Evolutionary conservation across 2,888 invertebrate genomes (phyloP), one percentile per base, ranked within the genome.

Genomic region (Hirtodrosophila confusa): DNA sequence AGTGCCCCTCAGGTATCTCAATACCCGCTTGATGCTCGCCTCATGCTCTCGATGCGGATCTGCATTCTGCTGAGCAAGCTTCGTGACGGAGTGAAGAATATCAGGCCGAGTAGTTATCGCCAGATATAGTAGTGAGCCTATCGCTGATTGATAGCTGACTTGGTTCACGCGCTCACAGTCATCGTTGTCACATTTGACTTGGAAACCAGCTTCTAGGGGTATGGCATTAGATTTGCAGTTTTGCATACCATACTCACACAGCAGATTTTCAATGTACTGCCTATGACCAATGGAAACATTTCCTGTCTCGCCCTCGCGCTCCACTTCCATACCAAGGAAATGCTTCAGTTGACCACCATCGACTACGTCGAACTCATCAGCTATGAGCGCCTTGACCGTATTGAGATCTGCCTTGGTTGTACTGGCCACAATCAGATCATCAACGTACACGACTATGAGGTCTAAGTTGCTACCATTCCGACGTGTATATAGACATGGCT

Each of bases 391-490:
- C 27, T 72, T 74, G 3, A 69, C 62, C 0, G 3, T 35, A 9
- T n/a, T 35, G 0, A 78, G 17, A 17, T 17, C 17, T 17, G 17
- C 17, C 17, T 17, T 17, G 17, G 17, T 17, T 17, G 17, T 17
- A 17, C 17, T 17, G 17, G 17, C 17, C 17, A 70, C 7, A 43
- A 78, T 65, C 8, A 77, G 55, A 47, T 76, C 70, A 36, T 75
- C 77, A 29, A 75, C 75, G 51, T 76, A 75, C 4, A 75, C 68
- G 0, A 63, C 61, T 5, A 75, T 71, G 8, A 78, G 36, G 24
- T 53, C 54, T 4, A 69, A 51, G 12, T 64, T 68, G 53, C 56
- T 54, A 23, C 41, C 23, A n/a, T 44, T 33, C 17, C 17, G 17
- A 4, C 51, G 55, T 9, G 41, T 67, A 29, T 71, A 72, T 4